Evolutionary conservation across 2,797 vertebrate species (phyloP).

Genomic region (Erithacus rubecula): DNA sequence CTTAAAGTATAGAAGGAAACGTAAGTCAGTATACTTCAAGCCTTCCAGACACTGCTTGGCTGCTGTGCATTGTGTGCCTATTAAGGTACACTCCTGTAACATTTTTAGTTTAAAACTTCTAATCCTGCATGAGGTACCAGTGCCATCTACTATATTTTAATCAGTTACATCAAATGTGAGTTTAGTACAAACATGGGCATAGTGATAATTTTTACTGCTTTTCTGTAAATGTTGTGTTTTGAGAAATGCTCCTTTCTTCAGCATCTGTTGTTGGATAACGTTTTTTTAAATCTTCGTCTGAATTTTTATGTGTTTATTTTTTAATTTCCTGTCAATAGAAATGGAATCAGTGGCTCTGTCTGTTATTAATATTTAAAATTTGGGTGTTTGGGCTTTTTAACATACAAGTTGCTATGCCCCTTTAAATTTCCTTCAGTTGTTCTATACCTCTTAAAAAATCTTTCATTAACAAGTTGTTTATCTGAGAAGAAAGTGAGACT

Average conservation of each 20-base stretch:
- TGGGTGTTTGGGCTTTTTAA: neutral
- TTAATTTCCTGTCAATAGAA: conserved; percentile 35
- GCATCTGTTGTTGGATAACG: neutral
- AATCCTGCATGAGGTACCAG: neutral
- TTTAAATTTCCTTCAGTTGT: conserved; percentile 46
- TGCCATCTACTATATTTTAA: neutral
- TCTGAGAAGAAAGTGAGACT: conserved; percentile 65
- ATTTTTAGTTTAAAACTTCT: neutral
- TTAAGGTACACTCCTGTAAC: neutral
- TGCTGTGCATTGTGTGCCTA: neutral
- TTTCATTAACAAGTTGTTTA: conserved; percentile 65
- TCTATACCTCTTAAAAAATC: conserved; percentile 43
- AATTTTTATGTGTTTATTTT: conserved; percentile 35
- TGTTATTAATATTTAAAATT: conserved; percentile 23
- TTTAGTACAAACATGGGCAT: neutral
- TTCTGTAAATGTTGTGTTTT: neutral
- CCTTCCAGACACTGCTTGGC: neutral
- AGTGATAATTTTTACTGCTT: neutral
- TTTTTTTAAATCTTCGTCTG: conserved; percentile 9
- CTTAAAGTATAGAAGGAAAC: neutral
- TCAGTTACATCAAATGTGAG: neutral
- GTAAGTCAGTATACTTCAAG: neutral
- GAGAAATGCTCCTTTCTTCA: neutral
- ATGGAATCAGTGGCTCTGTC: neutral
- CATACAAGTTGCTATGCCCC: neutral